phyloP scores from a whole-genome alignment of 2,797 vertebrate genomes.

The Pangasius djambal region DNA sequence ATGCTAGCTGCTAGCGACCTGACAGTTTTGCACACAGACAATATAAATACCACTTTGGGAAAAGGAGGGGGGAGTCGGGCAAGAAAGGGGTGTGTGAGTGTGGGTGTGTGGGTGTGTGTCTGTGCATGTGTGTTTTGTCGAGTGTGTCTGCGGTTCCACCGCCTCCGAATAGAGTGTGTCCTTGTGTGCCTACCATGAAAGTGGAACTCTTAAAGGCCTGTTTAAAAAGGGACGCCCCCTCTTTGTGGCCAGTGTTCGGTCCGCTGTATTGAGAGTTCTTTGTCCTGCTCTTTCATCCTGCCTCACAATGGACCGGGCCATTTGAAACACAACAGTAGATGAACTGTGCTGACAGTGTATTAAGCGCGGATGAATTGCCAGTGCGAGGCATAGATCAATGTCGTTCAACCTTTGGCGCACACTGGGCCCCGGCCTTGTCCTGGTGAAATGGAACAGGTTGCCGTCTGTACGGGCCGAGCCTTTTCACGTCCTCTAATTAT shows the following conservation, averaged over 20 bases:
- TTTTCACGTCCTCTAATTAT: constrained; percentile 76
- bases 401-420: constrained; percentile 79
- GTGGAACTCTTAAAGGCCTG: constrained; percentile 76
- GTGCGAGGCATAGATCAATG: constrained; percentile 82
- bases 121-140: constrained; percentile 73
- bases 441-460: constrained; percentile 78
- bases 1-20: constrained; percentile 57
- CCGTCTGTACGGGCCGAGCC: constrained; percentile 62
- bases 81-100: constrained; percentile 63
- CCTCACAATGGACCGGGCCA: constrained; percentile 74
- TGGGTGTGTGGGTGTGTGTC: constrained; percentile 68
- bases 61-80: not conserved
- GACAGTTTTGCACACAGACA: constrained; percentile 61
- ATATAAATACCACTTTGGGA: constrained; percentile 57
- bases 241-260: constrained; percentile 81
- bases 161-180: constrained; percentile 69
- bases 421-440: constrained; percentile 74
- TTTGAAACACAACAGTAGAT: constrained; percentile 84
- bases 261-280: constrained; percentile 77
- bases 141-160: constrained; percentile 74
- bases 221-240: constrained; percentile 83
- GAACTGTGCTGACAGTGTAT: constrained; percentile 86
- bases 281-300: constrained; percentile 81
- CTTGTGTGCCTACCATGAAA: constrained; percentile 78
- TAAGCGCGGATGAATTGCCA: constrained; percentile 84